A percentile compares a stretch with the other conserved stretches of the same genome.
Evolutionary conservation across 2,888 invertebrate species (phyloP).

Genomic region (Dynastes tityus): DNA sequence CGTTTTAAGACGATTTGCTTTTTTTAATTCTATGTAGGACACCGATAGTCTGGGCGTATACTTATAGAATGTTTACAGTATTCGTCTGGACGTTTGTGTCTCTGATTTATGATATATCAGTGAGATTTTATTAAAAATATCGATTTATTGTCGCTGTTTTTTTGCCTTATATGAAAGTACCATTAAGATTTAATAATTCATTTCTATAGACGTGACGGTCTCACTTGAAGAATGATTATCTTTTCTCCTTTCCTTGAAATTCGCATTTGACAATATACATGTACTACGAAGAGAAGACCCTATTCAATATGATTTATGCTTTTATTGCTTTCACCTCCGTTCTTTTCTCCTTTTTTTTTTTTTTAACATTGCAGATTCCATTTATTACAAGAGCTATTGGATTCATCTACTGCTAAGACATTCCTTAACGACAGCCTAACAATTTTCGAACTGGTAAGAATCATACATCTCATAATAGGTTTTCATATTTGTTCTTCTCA

Average conservation of each 20-base stretch:
- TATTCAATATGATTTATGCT: slow-evolving; percentile 41
- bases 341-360: slow-evolving; percentile 6
- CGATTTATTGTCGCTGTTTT: slow-evolving; percentile 60
- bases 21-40: slow-evolving; percentile 66
- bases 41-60: slow-evolving; percentile 67
- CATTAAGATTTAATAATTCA: slow-evolving; percentile 51
- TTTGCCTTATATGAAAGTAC: slow-evolving; percentile 27
- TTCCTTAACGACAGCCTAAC: slow-evolving; percentile 32
- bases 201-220: background rate
- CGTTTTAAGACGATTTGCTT: slow-evolving; percentile 58
- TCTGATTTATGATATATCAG: slow-evolving; percentile 55
- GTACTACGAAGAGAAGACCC: slow-evolving; percentile 5
- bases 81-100: slow-evolving; percentile 63
- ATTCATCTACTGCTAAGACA: slow-evolving; percentile 23
- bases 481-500: slow-evolving; percentile 35
- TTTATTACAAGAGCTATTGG: slow-evolving; percentile 31
- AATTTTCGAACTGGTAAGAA: slow-evolving; percentile 40
- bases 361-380: slow-evolving; percentile 50
- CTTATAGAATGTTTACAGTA: slow-evolving; percentile 65
- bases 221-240: slow-evolving; percentile 4
- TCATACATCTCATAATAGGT: background rate
- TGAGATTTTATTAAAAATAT: slow-evolving; percentile 67
- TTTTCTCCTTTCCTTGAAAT: background rate
- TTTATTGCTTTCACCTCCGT: slow-evolving; percentile 30
- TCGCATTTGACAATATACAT: slow-evolving; percentile 16